Conservation (phyloP, 2,797 vertebrate genomes). For the Coregonus suidteri region DNA sequence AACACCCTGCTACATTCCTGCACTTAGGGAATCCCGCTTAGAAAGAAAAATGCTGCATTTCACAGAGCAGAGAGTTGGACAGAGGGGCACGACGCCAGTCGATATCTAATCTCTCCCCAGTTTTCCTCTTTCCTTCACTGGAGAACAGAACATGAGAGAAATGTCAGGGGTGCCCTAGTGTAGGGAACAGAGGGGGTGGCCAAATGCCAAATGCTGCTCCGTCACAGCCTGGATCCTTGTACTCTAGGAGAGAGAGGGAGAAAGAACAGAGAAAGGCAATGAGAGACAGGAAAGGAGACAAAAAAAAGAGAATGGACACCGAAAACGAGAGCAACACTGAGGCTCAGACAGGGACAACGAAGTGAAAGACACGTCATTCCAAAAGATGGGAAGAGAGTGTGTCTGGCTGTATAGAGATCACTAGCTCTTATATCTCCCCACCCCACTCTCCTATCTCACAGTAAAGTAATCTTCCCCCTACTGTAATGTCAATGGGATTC, state of each 20-base stretch:
- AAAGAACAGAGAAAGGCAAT: background rate
- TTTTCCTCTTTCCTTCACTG: slow-evolving; percentile 14
- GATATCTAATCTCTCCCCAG: slow-evolving; percentile 26
- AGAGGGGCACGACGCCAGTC: background rate
- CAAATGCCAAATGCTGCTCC: slow-evolving; percentile 27
- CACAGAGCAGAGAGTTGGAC: background rate
- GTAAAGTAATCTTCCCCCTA: slow-evolving; percentile 8
- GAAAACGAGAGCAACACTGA: slow-evolving; percentile 20
- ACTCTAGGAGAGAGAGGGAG: background rate
- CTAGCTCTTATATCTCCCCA: slow-evolving; percentile 19
- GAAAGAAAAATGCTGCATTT: background rate
- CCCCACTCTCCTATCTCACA: slow-evolving; percentile 1
- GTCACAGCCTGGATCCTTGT: background rate
- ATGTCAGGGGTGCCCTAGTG: slow-evolving; percentile 25
- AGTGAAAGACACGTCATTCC: slow-evolving; percentile 3
- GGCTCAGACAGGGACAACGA: slow-evolving; percentile 8
- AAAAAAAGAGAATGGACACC: background rate
- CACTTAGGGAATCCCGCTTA: background rate
- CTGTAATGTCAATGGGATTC: slow-evolving; percentile 40
- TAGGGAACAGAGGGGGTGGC: background rate
- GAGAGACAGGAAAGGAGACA: background rate
- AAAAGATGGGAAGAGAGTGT: slow-evolving; percentile 3
- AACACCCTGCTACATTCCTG: background rate
- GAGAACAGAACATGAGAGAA: slow-evolving; percentile 19
- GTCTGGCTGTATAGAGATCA: slow-evolving; percentile 32